Conservation (phyloP, 2,113 vertebrate genomes). For the Triplophysa siluroides region DNA sequence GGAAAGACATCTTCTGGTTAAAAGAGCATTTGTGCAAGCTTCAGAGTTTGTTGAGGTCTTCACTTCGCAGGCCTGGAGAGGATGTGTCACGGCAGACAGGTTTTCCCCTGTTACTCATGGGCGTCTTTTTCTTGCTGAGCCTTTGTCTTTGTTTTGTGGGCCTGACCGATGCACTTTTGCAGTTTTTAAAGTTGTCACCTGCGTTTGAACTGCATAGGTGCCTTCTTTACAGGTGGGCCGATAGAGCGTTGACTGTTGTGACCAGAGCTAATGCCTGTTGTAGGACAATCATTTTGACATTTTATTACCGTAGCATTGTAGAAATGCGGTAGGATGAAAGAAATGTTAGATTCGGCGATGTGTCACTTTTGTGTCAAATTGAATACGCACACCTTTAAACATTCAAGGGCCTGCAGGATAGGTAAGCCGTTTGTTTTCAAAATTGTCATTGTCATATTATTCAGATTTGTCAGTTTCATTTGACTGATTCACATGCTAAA, state of each 20-base stretch:
- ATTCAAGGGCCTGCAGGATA: not conserved
- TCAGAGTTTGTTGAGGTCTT: conserved; percentile 56
- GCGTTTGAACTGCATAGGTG: conserved; percentile 12
- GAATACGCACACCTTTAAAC: not conserved
- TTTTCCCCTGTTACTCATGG: conserved; percentile 60
- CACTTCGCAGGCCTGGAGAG: conserved; percentile 44
- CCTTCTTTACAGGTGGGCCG: not conserved
- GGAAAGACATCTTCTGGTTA: conserved; percentile 48
- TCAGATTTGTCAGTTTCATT: conserved; percentile 21
- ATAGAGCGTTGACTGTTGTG: not conserved
- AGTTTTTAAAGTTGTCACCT: conserved; percentile 41
- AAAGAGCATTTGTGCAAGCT: conserved; percentile 43
- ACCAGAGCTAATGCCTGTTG: not conserved
- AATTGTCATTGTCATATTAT: not conserved
- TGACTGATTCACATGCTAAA: not conserved
- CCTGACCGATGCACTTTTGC: conserved; percentile 30
- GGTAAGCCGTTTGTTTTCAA: not conserved
- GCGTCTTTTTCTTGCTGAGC: conserved; percentile 41
- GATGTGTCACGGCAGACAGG: conserved; percentile 62
- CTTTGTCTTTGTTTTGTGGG: conserved; percentile 35
- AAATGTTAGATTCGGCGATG: not conserved
- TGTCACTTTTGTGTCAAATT: not conserved
- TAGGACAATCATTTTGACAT: not conserved
- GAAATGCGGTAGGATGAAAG: not conserved
- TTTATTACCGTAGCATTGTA: not conserved